These are phyloP conservation scores for Alectoris magna DNA, from an alignment of 2,797 vertebrate species.

Conservation along the genomic window DNA sequence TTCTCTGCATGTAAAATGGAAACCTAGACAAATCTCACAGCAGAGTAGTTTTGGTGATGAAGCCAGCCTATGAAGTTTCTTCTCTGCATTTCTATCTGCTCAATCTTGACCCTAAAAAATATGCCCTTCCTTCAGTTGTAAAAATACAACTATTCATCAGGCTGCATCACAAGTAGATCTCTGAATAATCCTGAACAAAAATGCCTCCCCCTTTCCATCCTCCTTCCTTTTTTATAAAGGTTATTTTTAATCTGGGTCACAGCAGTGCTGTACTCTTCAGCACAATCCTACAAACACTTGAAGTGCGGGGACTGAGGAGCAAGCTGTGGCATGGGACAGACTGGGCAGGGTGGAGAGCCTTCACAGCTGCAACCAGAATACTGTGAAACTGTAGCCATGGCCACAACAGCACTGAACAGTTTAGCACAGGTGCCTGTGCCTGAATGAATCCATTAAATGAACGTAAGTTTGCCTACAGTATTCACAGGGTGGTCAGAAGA, in stretches of 20 bases:
- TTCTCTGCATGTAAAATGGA: not conserved
- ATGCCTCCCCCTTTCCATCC: rapidly evolving
- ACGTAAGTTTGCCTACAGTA: not conserved
- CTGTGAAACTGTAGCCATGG: not conserved
- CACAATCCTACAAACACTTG: not conserved
- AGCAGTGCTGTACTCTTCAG: not conserved
- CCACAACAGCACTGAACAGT: not conserved
- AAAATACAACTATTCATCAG: not conserved
- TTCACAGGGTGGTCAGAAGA: not conserved
- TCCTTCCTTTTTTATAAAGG: not conserved
- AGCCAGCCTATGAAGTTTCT: not conserved
- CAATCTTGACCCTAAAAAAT: not conserved
- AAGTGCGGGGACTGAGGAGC: not conserved
- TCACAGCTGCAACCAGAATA: not conserved
- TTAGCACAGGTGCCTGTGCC: not conserved
- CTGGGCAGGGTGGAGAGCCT: not conserved
- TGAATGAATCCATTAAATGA: not conserved
- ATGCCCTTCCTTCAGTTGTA: not conserved
- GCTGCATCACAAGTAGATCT: not conserved
- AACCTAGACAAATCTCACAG: not conserved
- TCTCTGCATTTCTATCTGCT: not conserved
- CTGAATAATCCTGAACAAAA: not conserved
- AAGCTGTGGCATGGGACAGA: not conserved
- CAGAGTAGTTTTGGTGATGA: not conserved
- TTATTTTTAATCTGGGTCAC: not conserved